phyloP scores from a whole-genome alignment of 2,888 invertebrate genomes.

The Operophtera brumata region DNA sequence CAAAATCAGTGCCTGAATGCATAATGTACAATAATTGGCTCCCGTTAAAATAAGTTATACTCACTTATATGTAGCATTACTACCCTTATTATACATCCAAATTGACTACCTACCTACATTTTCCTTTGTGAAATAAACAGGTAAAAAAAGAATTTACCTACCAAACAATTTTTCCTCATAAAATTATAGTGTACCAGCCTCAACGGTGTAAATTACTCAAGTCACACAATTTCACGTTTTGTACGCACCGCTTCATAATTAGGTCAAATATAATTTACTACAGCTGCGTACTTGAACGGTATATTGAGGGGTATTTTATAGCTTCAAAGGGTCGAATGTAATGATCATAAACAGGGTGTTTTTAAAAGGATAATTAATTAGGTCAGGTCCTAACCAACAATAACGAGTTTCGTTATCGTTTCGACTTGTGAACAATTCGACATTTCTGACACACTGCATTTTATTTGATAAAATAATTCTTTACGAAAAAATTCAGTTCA shows the following conservation, averaged over 20 bases:
- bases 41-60: too few species aligned
- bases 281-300: slow-evolving; percentile 3
- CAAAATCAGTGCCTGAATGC: too few species aligned
- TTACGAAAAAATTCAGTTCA: too few species aligned
- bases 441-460: too few species aligned
- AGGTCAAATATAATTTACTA: slow-evolving; percentile 17
- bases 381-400: background rate
- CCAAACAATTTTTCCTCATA: background rate
- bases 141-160: background rate
- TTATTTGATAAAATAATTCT: too few species aligned
- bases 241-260: slow-evolving; percentile 13
- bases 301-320: background rate
- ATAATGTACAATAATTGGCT: too few species aligned
- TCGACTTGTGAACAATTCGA: too few species aligned
- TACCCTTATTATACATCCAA: too few species aligned
- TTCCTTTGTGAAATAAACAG: background rate
- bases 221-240: slow-evolving; percentile 16
- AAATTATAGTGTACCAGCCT: slow-evolving; percentile 1
- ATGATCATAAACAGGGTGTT: background rate
- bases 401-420: background rate
- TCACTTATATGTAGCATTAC: too few species aligned
- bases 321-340: background rate
- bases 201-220: slow-evolving; percentile 7
- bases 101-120: background rate
- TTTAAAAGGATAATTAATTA: background rate